Percentiles rank a stretch among this genome's conserved stretches.
phyloP scores from a whole-genome alignment of 2,888 invertebrate species.

The Megaustenia siamemsis region DNA sequence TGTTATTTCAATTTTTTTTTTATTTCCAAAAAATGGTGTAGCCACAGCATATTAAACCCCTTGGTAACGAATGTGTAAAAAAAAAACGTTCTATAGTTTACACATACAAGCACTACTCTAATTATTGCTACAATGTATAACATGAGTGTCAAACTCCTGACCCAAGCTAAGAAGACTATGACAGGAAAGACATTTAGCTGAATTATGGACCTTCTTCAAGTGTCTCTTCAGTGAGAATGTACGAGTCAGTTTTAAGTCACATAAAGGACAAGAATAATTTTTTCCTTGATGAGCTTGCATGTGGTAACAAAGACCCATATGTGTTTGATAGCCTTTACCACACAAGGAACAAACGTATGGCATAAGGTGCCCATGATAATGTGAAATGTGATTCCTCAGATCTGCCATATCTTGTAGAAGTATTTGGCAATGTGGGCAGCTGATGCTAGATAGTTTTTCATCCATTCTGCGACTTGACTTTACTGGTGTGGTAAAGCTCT shows the following conservation, averaged over 20 bases:
- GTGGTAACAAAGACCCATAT: constrained; percentile 44
- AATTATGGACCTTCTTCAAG: constrained; percentile 37
- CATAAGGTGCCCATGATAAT: constrained; percentile 37
- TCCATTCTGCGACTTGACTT: constrained; percentile 3
- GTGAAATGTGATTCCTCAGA: constrained; percentile 24
- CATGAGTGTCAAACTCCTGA: constrained; percentile 38
- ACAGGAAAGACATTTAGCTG: constrained; percentile 31
- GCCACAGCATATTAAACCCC: no score
- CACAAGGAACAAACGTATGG: constrained; percentile 41
- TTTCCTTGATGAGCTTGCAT: constrained; percentile 45
- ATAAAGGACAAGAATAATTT: constrained; percentile 44
- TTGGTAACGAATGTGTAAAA: no score
- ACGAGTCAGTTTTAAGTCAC: constrained; percentile 45
- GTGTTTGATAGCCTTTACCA: constrained; percentile 47
- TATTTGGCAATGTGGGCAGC: constrained; percentile 13
- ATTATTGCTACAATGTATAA: constrained; percentile 32
- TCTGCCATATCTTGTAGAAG: background rate
- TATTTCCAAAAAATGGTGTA: no score
- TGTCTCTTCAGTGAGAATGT: constrained; percentile 37
- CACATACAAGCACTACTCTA: background rate
- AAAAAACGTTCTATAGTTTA: no score
- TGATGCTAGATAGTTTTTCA: background rate
- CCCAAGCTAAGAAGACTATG: constrained; percentile 7
- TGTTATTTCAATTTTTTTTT: no score
- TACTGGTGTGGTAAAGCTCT: constrained; percentile 5